phyloP scores from a whole-genome alignment of 2,888 invertebrate species.

The Trachelus stipa region DNA sequence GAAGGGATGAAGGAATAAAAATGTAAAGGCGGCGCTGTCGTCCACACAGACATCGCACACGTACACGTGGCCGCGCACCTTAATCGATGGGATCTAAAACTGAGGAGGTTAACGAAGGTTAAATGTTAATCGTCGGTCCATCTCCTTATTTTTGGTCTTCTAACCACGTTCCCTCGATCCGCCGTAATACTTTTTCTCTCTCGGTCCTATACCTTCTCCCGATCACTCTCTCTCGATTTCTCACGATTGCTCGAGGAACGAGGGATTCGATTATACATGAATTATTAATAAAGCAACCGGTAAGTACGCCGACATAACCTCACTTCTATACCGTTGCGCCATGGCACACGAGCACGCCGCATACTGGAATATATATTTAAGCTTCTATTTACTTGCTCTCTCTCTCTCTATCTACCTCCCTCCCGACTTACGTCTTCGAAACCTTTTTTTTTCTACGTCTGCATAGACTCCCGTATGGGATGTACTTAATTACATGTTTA shows the following conservation, averaged over 20 bases:
- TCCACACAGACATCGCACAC: background rate
- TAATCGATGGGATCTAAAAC: background rate
- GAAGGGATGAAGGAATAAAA: background rate
- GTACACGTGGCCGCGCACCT: background rate
- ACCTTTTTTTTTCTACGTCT: background rate
- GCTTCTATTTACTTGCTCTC: background rate
- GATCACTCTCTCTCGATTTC: background rate
- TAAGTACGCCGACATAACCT: background rate
- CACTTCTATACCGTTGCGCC: background rate
- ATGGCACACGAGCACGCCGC: background rate
- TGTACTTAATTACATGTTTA: slow-evolving; percentile 56
- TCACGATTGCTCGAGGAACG: background rate
- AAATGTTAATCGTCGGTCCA: background rate
- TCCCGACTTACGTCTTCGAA: background rate
- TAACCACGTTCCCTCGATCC: background rate
- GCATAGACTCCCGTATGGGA: background rate
- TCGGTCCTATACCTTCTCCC: background rate
- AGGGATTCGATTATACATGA: slow-evolving; percentile 2
- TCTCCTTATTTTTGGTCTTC: background rate
- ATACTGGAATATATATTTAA: background rate
- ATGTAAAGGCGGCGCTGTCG: background rate
- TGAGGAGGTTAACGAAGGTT: background rate
- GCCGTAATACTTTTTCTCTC: slow-evolving; percentile 15
- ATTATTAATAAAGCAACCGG: slow-evolving; percentile 3
- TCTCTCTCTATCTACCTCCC: too few relatives aligned